Evolutionary conservation across 2,888 invertebrate species (phyloP).

Genomic region (Oxystoma pomonae): DNA sequence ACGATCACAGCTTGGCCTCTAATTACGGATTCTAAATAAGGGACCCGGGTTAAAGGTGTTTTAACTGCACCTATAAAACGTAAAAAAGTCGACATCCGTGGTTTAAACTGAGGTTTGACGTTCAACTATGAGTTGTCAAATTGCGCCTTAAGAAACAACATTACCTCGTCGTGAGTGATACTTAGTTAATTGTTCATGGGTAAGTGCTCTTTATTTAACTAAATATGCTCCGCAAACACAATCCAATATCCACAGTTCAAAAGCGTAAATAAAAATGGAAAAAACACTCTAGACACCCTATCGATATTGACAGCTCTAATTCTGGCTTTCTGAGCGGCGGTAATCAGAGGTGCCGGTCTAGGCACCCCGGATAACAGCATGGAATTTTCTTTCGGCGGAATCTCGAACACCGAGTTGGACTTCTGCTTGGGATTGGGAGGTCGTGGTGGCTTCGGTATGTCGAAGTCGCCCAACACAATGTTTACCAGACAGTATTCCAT

Average conservation of each 20-base stretch:
- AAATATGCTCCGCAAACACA: slow-evolving; percentile 68
- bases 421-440: slow-evolving; percentile 46
- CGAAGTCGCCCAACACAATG: slow-evolving; percentile 73
- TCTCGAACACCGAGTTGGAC: slow-evolving; percentile 55
- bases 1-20: no score
- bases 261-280: slow-evolving; percentile 64
- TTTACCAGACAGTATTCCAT: slow-evolving; percentile 93
- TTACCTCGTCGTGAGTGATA: no score
- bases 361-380: slow-evolving; percentile 44
- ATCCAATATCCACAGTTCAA: slow-evolving; percentile 70
- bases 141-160: no score
- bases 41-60: no score
- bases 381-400: slow-evolving; percentile 49
- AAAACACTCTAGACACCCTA: slow-evolving; percentile 64
- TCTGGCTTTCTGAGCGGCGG: slow-evolving; percentile 57
- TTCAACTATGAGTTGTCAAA: no score
- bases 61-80: no score
- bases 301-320: slow-evolving; percentile 68
- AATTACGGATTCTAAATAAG: no score
- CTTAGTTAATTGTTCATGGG: no score
- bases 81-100: no score
- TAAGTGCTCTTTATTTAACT: no score
- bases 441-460: slow-evolving; percentile 53
- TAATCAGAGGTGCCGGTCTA: slow-evolving; percentile 45
- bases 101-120: no score